Base-by-base conservation (phyloP, 2,113 vertebrate species). In the Toxotes chatareus region DNA sequence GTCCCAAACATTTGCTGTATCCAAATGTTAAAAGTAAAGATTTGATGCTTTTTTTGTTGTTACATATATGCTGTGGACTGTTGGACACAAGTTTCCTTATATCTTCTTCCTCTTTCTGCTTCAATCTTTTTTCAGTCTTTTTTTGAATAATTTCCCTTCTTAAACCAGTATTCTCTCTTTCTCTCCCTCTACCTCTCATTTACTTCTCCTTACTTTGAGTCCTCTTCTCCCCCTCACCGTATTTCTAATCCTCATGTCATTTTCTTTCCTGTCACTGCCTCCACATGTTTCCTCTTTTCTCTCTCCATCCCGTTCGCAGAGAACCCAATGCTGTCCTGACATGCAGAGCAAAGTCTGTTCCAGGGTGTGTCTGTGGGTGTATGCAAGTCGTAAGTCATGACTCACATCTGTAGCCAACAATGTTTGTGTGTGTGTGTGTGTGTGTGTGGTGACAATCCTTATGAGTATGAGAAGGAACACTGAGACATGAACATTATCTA, bases 321-420 rank as follows among this genome's bases (percentile, higher is more conserved):
- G 67, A 87, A 86, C 75, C 63, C 23, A 40, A 76, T 75, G 62
- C 66, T 84, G 88, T 82, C 70, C 27, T 21, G 69, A 84, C 87
- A 66, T 56, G 87, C 83, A 31, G 75, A 85, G 61, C 80, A 68
- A 74, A 80, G 83, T 80, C 42, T 27, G 14, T 36, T 56, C 61
- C 66, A 32, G 86, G 92, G 92, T 84, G 86, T 46, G 80, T 73
- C 63, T 42, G 66, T 74, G 79, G 77, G 79, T 72, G 84, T 89
- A 66, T 73, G 47, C 32, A 17, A 21, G 10, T 59, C 51, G 60
- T 88, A 42, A 82, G 53, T 42, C 32, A 62, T 90, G 88, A 93
- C 73, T 90, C 79, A 84, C n/a, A 47, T 61, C 23, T 27, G 65
- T 38, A 51, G 55, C 79, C 61, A 80, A 16, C 49, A 56, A 3